phyloP scores from a whole-genome alignment of 2,113 vertebrate genomes.

The Semnopithecus entellus region DNA sequence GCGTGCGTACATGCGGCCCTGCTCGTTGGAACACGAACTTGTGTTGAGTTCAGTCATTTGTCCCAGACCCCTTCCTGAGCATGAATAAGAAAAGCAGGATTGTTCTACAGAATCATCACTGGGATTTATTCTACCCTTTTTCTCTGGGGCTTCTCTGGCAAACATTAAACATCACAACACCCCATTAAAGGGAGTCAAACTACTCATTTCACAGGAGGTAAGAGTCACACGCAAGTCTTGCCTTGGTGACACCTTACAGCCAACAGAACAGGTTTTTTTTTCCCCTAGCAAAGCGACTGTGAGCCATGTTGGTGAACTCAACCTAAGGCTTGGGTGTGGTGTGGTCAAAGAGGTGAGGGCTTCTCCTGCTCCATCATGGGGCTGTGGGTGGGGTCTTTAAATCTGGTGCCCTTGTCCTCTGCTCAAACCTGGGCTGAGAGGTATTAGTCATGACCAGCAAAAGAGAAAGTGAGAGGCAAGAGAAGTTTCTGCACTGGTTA shows the following conservation, averaged over 20 bases:
- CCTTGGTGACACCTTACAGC: neutral
- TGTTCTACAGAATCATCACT: neutral
- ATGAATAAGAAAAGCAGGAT: slow-evolving; percentile 11
- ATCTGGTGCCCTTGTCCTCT: neutral
- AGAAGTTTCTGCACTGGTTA: neutral
- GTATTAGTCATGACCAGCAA: neutral
- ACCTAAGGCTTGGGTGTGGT: neutral
- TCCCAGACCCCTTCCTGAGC: neutral
- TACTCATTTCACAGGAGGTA: neutral
- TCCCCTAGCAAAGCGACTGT: neutral
- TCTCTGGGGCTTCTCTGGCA: neutral
- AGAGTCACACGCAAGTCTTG: neutral
- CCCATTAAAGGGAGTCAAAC: neutral
- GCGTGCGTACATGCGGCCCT: neutral
- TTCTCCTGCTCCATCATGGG: neutral
- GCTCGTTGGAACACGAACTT: slow-evolving; percentile 51
- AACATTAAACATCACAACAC: slow-evolving; percentile 4
- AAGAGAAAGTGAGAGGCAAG: neutral
- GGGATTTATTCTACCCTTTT: neutral
- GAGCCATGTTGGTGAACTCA: neutral
- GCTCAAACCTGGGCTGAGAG: neutral
- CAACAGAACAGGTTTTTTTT: neutral
- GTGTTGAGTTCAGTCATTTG: neutral
- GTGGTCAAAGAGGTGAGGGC: neutral
- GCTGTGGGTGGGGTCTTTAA: neutral